These are phyloP conservation scores for Gallinago paraguaiae DNA, from an alignment of 2,113 vertebrate species.

Conservation along the genomic window DNA sequence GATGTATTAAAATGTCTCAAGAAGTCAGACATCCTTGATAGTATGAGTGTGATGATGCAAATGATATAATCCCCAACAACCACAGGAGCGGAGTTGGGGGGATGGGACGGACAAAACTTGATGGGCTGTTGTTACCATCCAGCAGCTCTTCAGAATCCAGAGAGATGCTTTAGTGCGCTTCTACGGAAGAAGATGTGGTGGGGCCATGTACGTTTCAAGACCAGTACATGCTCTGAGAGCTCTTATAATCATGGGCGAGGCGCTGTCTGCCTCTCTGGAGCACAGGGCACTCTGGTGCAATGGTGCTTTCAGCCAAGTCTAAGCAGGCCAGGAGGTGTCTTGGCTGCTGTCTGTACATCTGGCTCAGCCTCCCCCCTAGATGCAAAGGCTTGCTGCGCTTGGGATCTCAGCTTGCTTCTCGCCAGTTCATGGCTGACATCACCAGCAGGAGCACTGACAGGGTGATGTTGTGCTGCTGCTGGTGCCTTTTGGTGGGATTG, in stretches of 20 bases:
- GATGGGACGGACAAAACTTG: not conserved
- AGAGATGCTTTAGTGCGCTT: not conserved
- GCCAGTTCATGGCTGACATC: not conserved
- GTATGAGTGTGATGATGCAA: not conserved
- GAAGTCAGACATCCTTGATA: not conserved
- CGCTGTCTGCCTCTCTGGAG: not conserved
- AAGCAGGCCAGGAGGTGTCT: not conserved
- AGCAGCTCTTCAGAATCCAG: not conserved
- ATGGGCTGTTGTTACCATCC: not conserved
- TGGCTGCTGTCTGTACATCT: not conserved
- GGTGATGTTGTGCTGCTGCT: too few relatives aligned
- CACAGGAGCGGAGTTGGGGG: not conserved
- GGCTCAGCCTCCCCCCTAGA: not conserved
- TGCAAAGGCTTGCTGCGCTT: not conserved
- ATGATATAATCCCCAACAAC: not conserved
- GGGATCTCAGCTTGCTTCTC: not conserved
- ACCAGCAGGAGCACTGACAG: not conserved
- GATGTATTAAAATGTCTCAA: not conserved
- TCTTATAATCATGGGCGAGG: not conserved
- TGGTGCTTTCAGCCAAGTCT: not conserved
- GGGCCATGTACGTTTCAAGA: not conserved
- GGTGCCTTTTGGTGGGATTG: accelerated
- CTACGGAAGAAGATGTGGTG: too few relatives aligned
- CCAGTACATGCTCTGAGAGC: not conserved
- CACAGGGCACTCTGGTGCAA: not conserved